A percentile compares a stretch with the other conserved stretches of the same genome.
These are phyloP conservation scores for Orthosia cruda DNA, from an alignment of 2,888 invertebrate genomes.

Conservation along the genomic window DNA sequence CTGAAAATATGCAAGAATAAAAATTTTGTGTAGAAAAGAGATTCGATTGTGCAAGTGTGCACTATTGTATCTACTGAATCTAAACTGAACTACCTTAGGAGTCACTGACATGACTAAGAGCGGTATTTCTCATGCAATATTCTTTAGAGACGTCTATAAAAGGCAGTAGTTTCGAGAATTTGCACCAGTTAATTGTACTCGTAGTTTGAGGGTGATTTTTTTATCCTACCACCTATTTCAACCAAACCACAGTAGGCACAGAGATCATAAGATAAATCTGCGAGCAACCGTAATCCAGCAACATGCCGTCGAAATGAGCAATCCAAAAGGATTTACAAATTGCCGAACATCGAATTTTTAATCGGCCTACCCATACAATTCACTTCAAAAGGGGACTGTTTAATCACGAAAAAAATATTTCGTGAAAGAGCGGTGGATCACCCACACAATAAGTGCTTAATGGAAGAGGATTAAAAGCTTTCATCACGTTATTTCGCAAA, in stretches of 20 bases:
- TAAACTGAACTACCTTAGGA: too few species aligned
- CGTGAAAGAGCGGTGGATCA: conserved; percentile 73
- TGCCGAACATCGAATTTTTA: conserved; percentile 55
- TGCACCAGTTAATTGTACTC: too few species aligned
- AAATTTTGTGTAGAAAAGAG: too few species aligned
- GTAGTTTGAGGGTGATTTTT: too few species aligned
- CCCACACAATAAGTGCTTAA: conserved; percentile 82
- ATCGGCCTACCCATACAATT: conserved; percentile 56
- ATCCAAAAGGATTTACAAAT: conserved; percentile 64
- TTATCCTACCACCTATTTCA: neutral
- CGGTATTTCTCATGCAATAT: too few species aligned
- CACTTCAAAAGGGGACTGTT: conserved; percentile 70
- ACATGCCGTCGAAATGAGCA: conserved; percentile 44
- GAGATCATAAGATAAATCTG: conserved; percentile 16
- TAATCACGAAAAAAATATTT: conserved; percentile 79
- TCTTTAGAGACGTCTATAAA: too few species aligned
- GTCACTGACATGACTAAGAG: too few species aligned
- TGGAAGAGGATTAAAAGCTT: conserved; percentile 82
- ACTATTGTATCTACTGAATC: too few species aligned
- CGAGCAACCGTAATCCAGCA: conserved; percentile 31
- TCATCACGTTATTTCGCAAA: conserved; percentile 79
- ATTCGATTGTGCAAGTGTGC: too few species aligned
- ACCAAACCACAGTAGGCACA: neutral
- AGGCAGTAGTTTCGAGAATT: too few species aligned
- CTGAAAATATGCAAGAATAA: too few species aligned